phyloP scores from a whole-genome alignment of 2,113 vertebrate genomes.

The Proterorhinus semilunaris region DNA sequence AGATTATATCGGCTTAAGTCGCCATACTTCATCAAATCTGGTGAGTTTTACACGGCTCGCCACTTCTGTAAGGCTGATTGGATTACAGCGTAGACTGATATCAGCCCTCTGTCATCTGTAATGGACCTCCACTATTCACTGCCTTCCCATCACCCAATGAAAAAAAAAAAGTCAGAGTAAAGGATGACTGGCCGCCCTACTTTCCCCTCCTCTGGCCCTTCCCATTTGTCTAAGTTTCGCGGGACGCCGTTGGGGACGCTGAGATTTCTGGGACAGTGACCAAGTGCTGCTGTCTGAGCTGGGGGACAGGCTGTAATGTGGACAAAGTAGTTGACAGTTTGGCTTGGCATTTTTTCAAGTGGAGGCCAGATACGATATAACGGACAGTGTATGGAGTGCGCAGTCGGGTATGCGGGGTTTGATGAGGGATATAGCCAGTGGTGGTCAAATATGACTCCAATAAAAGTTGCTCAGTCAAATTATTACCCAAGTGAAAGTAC shows the following conservation, averaged over 20 bases:
- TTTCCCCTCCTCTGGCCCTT: conserved; percentile 66
- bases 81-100: neutral
- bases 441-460: too few species aligned
- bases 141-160: conserved; percentile 47
- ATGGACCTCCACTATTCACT: conserved; percentile 50
- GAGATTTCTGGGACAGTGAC: conserved; percentile 80
- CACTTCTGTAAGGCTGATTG: neutral
- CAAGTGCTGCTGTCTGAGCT: conserved; percentile 78
- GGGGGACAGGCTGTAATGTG: conserved; percentile 78
- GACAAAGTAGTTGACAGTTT: conserved; percentile 77
- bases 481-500: too few species aligned
- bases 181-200: conserved; percentile 78
- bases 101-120: conserved; percentile 28
- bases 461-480: too few species aligned
- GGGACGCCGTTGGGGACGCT: conserved; percentile 65
- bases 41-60: neutral
- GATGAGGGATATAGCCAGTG: neutral
- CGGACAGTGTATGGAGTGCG: neutral
- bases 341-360: conserved; percentile 12
- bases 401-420: neutral
- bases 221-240: conserved; percentile 80
- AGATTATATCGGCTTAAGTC: too few species aligned
- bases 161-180: conserved; percentile 47
- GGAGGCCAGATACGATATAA: neutral
- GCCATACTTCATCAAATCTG: neutral